These are phyloP conservation scores for Scaptodrosophila lebanonensis DNA, from an alignment of 1,140 invertebrate species.

Conservation along the genomic window DNA sequence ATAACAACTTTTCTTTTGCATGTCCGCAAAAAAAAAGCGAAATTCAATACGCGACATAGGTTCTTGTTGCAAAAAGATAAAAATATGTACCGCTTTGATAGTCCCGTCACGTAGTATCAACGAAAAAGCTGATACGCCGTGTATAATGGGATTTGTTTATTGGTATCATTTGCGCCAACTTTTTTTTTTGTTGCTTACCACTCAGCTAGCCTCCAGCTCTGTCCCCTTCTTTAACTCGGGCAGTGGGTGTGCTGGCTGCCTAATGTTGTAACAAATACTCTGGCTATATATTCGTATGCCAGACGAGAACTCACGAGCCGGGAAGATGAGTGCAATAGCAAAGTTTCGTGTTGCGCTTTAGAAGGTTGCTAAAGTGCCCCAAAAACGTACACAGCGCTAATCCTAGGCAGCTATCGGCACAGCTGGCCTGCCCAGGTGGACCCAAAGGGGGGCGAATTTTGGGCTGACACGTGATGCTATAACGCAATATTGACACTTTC, in stretches of 20 bases:
- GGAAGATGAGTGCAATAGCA: conserved; percentile 23
- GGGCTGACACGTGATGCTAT: conserved; percentile 55
- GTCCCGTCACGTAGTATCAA: conserved; percentile 74
- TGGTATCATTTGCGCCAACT: conserved; percentile 75
- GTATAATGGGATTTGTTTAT: conserved; percentile 77
- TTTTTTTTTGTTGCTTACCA: conserved; percentile 15
- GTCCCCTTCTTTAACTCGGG: not conserved
- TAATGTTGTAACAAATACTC: too few relatives aligned
- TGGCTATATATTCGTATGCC: too few relatives aligned
- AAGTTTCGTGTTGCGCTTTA: conserved; percentile 72
- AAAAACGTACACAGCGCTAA: conserved; percentile 48
- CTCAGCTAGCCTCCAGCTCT: not conserved
- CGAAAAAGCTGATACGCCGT: conserved; percentile 76
- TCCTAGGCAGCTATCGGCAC: conserved; percentile 46
- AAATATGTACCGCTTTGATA: too few relatives aligned
- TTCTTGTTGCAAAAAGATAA: conserved; percentile 16
- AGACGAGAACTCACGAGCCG: too few relatives aligned
- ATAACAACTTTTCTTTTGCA: too few relatives aligned
- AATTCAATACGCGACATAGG: too few relatives aligned
- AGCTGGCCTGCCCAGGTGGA: conserved; percentile 49
- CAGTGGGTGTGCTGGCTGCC: not conserved
- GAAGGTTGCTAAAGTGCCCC: conserved; percentile 63
- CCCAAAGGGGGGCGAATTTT: not conserved
- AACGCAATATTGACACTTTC: conserved; percentile 75
- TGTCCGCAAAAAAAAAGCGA: too few relatives aligned